phyloP scores from a whole-genome alignment of 2,797 vertebrate species.

The Aeoliscus strigatus region DNA sequence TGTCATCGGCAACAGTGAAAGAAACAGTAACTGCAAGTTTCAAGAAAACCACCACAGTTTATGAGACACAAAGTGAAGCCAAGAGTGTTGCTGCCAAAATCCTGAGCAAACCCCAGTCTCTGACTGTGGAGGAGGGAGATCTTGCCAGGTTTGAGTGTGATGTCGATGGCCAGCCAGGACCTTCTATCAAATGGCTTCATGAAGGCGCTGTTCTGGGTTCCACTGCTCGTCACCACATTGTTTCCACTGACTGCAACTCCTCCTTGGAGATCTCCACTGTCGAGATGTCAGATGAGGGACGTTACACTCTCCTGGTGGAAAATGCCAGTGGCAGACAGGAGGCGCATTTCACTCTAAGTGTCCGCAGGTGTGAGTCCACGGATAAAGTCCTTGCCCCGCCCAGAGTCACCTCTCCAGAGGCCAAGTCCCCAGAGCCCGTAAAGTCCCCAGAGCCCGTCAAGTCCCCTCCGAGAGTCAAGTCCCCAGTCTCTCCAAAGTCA shows the following conservation, averaged over 20 bases:
- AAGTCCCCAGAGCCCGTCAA: constrained; percentile 80
- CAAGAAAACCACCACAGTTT: constrained; percentile 63
- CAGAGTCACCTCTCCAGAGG: constrained; percentile 85
- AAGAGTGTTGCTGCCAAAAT: constrained; percentile 74
- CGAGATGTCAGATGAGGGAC: constrained; percentile 88
- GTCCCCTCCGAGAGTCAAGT: constrained; percentile 68
- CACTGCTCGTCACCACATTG: constrained; percentile 80
- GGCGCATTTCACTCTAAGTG: constrained; percentile 86
- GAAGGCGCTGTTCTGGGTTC: constrained; percentile 76
- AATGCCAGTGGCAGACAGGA: constrained; percentile 88
- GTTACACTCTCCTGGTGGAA: constrained; percentile 85
- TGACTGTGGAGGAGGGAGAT: constrained; percentile 86
- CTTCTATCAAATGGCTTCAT: constrained; percentile 83
- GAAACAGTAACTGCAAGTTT: constrained; percentile 60
- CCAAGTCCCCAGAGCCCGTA: constrained; percentile 74
- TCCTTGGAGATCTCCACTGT: constrained; percentile 88
- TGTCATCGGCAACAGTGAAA: constrained; percentile 78
- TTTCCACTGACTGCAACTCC: constrained; percentile 82
- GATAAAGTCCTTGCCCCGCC: constrained; percentile 78
- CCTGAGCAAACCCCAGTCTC: constrained; percentile 85
- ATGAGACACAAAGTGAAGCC: constrained; percentile 41
- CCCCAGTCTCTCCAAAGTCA: constrained; percentile 61
- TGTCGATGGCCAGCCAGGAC: constrained; percentile 86
- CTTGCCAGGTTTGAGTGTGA: constrained; percentile 87
- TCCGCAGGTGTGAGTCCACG: constrained; percentile 78